Percentiles rank a stretch among this genome's conserved stretches.
Conservation (phyloP, 2,797 vertebrate species). For the Pseudocheirus occidentalis region DNA sequence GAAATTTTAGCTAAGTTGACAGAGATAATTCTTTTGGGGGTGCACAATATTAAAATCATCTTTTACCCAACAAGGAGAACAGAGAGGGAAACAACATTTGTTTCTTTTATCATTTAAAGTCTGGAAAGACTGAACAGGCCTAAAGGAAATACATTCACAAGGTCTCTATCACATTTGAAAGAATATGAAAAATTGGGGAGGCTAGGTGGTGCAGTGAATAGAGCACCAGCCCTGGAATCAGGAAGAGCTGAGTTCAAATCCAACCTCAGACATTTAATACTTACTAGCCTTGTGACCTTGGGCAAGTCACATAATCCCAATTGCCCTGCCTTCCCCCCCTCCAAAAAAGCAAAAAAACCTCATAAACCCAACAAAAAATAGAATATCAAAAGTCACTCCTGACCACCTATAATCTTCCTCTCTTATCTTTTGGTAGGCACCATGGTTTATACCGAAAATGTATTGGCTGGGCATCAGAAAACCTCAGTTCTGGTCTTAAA, state of each 20-base stretch:
- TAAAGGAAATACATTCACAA: neutral
- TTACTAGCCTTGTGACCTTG: too few relatives aligned
- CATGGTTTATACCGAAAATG: neutral
- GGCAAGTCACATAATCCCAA: too few relatives aligned
- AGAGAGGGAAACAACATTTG: neutral
- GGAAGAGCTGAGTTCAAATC: too few relatives aligned
- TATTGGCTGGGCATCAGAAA: neutral
- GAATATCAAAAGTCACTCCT: neutral
- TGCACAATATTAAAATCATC: neutral
- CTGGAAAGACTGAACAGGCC: neutral
- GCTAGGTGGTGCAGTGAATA: too few relatives aligned
- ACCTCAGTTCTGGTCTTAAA: neutral
- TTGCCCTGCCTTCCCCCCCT: too few relatives aligned
- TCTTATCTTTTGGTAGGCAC: neutral
- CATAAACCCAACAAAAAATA: too few relatives aligned
- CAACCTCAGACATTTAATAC: too few relatives aligned
- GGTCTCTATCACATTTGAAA: neutral
- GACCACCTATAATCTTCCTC: neutral
- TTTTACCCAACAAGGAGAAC: neutral
- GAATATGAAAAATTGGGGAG: neutral
- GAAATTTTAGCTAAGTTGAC: neutral
- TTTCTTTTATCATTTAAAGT: neutral
- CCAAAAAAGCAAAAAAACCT: too few relatives aligned
- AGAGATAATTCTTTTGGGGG: slow-evolving; percentile 2
- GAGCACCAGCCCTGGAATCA: too few relatives aligned